Conservation (phyloP, 2,113 vertebrate species). For the Cyprinodon brontotheroides region DNA sequence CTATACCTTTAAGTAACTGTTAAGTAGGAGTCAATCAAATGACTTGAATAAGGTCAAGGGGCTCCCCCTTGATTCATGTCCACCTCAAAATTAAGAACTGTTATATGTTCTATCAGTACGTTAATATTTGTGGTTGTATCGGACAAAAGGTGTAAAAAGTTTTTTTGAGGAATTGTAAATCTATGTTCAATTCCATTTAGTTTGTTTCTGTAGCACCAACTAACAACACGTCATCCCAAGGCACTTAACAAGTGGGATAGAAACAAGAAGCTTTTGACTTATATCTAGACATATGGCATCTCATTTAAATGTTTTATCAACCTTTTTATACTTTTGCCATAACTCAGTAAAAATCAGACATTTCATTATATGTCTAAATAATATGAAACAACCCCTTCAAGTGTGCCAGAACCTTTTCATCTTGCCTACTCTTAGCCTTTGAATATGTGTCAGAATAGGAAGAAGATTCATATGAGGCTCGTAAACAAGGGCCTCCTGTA, state of each 20-base stretch:
- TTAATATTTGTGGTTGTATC: background rate
- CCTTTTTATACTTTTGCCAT: background rate
- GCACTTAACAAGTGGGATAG: no score
- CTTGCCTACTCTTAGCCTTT: background rate
- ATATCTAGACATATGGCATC: background rate
- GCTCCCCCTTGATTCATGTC: background rate
- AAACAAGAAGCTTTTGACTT: background rate
- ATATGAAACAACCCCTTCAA: background rate
- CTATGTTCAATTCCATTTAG: no score
- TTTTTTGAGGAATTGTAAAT: background rate
- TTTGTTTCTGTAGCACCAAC: no score
- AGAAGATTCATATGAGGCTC: background rate
- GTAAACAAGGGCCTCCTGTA: background rate
- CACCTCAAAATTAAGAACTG: background rate
- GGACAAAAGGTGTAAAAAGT: background rate
- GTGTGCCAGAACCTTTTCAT: background rate
- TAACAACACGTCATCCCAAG: no score
- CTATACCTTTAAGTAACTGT: no score
- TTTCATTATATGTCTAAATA: background rate
- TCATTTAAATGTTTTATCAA: background rate
- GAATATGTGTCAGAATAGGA: constrained; percentile 39
- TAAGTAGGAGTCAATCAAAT: no score
- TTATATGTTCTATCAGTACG: background rate
- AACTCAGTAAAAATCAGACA: background rate
- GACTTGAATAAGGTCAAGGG: no score